Evolutionary conservation across 2,797 vertebrate species (phyloP).

Genomic region (Periophthalmus magnuspinnatus): DNA sequence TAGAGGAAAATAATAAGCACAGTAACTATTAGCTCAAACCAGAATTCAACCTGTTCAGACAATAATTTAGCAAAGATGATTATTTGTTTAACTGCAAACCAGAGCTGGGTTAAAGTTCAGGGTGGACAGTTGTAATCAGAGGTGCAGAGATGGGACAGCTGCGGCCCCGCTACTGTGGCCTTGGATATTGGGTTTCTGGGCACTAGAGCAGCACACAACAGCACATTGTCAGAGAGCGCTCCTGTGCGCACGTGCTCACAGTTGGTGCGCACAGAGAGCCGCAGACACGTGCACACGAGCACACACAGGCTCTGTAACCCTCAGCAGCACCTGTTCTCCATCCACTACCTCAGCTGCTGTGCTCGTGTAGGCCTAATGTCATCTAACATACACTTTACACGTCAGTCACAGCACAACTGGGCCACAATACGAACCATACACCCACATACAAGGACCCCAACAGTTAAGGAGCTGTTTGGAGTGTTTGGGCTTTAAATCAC

Average conservation of each 20-base stretch:
- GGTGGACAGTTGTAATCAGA: conserved; percentile 39
- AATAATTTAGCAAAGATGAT: not conserved
- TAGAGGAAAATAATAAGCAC: not conserved
- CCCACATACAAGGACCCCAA: conserved; percentile 1
- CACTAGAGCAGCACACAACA: conserved; percentile 51
- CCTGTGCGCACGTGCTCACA: conserved; percentile 40
- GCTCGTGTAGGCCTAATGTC: conserved; percentile 41
- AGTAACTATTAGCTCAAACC: not conserved
- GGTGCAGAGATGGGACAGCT: conserved; percentile 58
- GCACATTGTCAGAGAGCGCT: conserved; percentile 57
- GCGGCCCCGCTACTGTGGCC: conserved; percentile 60
- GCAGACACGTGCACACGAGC: conserved; percentile 45
- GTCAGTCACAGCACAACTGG: conserved; percentile 17
- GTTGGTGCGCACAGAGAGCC: conserved; percentile 20
- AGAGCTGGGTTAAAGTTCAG: conserved; percentile 4
- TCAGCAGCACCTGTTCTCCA: conserved; percentile 66
- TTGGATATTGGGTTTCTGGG: conserved; percentile 66
- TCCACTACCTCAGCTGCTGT: conserved; percentile 59
- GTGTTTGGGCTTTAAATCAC: not conserved
- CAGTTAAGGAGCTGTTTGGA: not conserved
- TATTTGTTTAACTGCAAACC: not conserved
- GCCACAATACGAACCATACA: conserved; percentile 17
- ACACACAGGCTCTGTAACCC: conserved; percentile 31
- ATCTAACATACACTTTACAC: conserved; percentile 30
- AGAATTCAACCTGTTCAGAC: not conserved